Base-by-base conservation (phyloP, 1,140 invertebrate species). In the Diplogasteroides magnus region DNA sequence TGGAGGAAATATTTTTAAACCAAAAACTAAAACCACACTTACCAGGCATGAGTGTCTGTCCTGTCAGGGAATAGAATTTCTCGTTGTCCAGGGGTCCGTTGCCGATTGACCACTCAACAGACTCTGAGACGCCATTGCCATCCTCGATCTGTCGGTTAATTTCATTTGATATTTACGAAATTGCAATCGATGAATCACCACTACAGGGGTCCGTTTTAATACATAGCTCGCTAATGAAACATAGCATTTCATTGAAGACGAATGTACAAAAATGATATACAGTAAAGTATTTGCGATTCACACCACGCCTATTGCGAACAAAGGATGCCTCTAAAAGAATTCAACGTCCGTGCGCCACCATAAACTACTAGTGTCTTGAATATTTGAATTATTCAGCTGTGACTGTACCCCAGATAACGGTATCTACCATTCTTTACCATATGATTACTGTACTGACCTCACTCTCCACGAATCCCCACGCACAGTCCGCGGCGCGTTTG, bases 131-230 rank as follows among this genome's bases (percentile, higher is more conserved):
- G 56, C 61, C 56, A n/a, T 62, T 66, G 26, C 61, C 59, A 25
- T 68, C 71, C 23, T 73, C 73, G 15, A 48, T 48, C 37, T n/a
- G n/a, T n/a, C n/a, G n/a, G n/a, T n/a, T n/a, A n/a, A n/a, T n/a
- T n/a, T n/a, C n/a, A n/a, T n/a, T n/a, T 78, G 76, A 75, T 56
- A 63, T 81, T 81, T 19, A 77, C 76, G 78, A 78, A 78, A 62
- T 65, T 58, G 56, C 77, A 78, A 68, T 78, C 67, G 19, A 78
- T 58, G n/a, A n/a, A n/a, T n/a, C n/a, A n/a, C n/a, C n/a, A n/a
- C n/a, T n/a, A n/a, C n/a, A n/a, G n/a, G n/a, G n/a, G n/a, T n/a
- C n/a, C n/a, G n/a, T n/a, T n/a, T n/a, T n/a, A n/a, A n/a, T n/a
- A n/a, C n/a, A n/a, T n/a, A n/a, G n/a, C n/a, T n/a, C n/a, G n/a